Percentiles rank a stretch among this genome's conserved stretches.
Conservation (phyloP, 2,113 vertebrate genomes). For the Gymnobelideus leadbeateri region DNA sequence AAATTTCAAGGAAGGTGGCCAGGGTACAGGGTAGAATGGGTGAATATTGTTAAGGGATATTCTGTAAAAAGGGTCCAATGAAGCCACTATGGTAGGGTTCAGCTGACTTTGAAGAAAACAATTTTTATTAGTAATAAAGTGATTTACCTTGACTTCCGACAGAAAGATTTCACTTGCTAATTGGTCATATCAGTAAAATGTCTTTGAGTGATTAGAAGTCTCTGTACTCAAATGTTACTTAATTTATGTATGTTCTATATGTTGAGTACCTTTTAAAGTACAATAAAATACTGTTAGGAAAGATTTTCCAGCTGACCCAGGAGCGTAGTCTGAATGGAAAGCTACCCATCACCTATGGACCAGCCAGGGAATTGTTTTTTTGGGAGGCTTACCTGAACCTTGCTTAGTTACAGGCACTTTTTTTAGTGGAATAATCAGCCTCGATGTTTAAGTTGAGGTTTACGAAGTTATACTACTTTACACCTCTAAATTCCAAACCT, state of each 20-base stretch:
- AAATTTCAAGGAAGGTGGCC: neutral
- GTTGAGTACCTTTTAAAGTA: neutral
- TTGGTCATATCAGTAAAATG: neutral
- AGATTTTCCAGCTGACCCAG: neutral
- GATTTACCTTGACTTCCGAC: neutral
- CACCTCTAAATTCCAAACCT: neutral
- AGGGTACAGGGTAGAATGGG: neutral
- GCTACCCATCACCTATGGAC: neutral
- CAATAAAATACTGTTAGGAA: neutral
- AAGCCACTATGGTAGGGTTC: neutral
- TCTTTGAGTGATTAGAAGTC: neutral
- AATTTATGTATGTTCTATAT: neutral
- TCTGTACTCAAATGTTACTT: neutral
- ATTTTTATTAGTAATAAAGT: neutral
- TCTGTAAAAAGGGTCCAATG: neutral
- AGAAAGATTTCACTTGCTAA: neutral
- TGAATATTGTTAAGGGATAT: neutral
- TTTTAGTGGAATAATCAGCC: neutral
- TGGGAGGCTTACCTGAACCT: neutral
- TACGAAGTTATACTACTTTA: neutral
- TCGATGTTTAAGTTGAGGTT: neutral
- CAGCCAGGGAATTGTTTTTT: neutral
- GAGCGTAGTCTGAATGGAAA: neutral
- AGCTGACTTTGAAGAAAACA: neutral
- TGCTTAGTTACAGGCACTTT: neutral